Percentiles rank a stretch among this genome's conserved stretches.
Conservation (phyloP, 2,113 vertebrate species). For the Nematolebias whitei region DNA sequence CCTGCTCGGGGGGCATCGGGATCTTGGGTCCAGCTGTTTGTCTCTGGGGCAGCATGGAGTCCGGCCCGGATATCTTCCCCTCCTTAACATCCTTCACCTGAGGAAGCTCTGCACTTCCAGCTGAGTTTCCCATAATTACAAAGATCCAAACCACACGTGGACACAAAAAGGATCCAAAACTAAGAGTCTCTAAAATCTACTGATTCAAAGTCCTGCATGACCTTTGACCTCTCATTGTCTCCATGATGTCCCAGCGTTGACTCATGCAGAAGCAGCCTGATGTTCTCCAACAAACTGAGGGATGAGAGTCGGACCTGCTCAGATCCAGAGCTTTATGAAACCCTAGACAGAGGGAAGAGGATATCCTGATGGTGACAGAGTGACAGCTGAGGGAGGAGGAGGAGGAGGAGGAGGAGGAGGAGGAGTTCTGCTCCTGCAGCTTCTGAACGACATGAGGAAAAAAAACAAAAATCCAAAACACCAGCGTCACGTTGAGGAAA, state of each 20-base stretch:
- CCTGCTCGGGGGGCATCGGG: constrained; percentile 82
- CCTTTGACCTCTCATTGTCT: constrained; percentile 25
- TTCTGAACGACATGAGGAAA: not conserved
- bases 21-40: constrained; percentile 71
- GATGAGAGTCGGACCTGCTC: constrained; percentile 32
- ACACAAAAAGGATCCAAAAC: not conserved
- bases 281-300: constrained; percentile 9
- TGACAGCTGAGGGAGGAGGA: constrained; percentile 52
- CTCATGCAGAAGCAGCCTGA: constrained; percentile 1
- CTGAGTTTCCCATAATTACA: constrained; percentile 85
- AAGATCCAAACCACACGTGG: not conserved
- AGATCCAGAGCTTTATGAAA: constrained; percentile 54
- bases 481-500: too few relatives aligned
- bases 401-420: constrained; percentile 31
- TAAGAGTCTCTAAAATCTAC: too few relatives aligned
- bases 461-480: not conserved
- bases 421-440: constrained; percentile 1
- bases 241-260: constrained; percentile 19
- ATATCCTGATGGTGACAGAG: constrained; percentile 60
- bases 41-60: constrained; percentile 49
- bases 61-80: constrained; percentile 33
- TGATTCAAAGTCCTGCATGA: constrained; percentile 8
- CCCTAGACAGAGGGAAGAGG: constrained; percentile 62
- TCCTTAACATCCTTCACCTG: constrained; percentile 55
- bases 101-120: constrained; percentile 81